Base-by-base conservation (phyloP, 2,113 vertebrate species). In the Apteryx owenii region DNA sequence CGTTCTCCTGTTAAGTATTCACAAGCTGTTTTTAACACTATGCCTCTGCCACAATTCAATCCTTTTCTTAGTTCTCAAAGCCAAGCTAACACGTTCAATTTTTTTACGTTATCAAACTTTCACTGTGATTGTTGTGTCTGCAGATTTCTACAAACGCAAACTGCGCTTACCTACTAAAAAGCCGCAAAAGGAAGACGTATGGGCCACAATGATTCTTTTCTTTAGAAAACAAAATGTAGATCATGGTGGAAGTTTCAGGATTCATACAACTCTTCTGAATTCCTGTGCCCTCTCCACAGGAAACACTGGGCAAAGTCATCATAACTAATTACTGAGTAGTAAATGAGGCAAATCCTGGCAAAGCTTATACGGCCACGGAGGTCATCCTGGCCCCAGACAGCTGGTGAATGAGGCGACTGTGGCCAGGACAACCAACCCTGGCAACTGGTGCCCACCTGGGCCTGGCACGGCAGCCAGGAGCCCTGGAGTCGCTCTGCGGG, bases 311-410 rank as follows among this genome's bases (percentile, higher is more conserved):
- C n/a, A 85, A 42, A 81, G 44, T 58, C 12, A 61, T 93, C 70
- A 14, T 48, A 77, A 38, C 31, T 85, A 69, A 88, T 85, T 85
- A 42, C 28, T 60, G 73, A 70, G 15, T 60, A 72, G 14, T 76
- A 93, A 88, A 95, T 94, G 38, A 95, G 62, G 48, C 56, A 89
- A 91, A 68, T 76, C 85, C 17, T 78, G 36, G 26, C 29, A 92
- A 36, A 87, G 22, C 4, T 87, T 10, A 44, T 42, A 31, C 15
- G 20, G 20, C 40, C 84, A 7, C 29, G 33, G 26, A 94, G 46
- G 48, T 87, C 38, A 70, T 60, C 25, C 50, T 38, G 46, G 83
- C 8, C 46, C 48, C 54, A 76, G 66, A 82, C 58, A 85, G 33
- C 85, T 85, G 46, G 26, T 51, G 51, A 89, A 70, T 73, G 65